These are phyloP conservation scores for Tridacna gigas DNA, from an alignment of 2,888 invertebrate genomes.

Conservation along the genomic window DNA sequence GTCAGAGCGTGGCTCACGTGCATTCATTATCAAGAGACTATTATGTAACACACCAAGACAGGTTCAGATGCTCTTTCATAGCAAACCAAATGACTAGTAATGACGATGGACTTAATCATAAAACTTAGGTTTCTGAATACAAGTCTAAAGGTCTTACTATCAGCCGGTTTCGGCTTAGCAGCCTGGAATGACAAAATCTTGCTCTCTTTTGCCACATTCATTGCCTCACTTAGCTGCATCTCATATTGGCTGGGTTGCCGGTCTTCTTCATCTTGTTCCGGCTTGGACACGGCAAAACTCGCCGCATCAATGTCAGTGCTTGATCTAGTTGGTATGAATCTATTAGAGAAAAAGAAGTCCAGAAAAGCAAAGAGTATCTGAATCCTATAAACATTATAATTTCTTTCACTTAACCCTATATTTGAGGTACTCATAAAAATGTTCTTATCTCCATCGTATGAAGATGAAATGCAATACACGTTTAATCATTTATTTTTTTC, in stretches of 20 bases:
- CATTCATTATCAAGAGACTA: too few relatives aligned
- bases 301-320: conserved; percentile 95
- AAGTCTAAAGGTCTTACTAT: conserved; percentile 84
- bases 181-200: conserved; percentile 94
- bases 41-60: too few relatives aligned
- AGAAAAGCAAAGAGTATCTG: too few relatives aligned
- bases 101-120: background rate
- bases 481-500: too few relatives aligned
- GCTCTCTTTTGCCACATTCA: conserved; percentile 85
- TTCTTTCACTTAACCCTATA: too few relatives aligned
- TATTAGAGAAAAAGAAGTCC: conserved; percentile 70
- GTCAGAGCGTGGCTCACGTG: too few relatives aligned
- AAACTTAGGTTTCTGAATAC: background rate
- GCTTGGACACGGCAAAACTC: conserved; percentile 87
- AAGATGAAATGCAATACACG: too few relatives aligned
- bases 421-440: too few relatives aligned
- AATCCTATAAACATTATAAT: too few relatives aligned
- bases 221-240: conserved; percentile 74
- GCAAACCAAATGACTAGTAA: background rate
- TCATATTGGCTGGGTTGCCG: conserved; percentile 67
- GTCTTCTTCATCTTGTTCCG: conserved; percentile 62
- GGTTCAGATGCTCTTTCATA: too few relatives aligned
- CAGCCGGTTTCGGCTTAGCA: conserved; percentile 95
- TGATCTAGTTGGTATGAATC: conserved; percentile 95
- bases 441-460: too few relatives aligned